These are phyloP conservation scores for Dolomedes plantarius DNA, from an alignment of 2,888 invertebrate species.

Conservation along the genomic window DNA sequence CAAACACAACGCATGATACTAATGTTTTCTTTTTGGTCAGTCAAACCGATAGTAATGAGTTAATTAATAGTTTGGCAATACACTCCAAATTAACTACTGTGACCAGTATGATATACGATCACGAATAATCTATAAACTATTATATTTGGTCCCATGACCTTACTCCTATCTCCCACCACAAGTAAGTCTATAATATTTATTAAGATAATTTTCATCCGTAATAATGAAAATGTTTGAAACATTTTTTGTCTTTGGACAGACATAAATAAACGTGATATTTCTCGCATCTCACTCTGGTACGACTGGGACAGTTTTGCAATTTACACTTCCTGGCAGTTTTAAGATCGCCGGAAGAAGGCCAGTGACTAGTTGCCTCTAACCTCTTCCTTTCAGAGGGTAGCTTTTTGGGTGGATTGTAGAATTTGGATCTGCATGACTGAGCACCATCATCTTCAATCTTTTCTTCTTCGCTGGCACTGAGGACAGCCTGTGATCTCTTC, in stretches of 20 bases:
- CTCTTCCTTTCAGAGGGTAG: not conserved
- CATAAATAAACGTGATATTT: constrained; percentile 19
- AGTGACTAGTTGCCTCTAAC: constrained; percentile 22
- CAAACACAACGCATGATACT: no score
- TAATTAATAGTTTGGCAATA: no score
- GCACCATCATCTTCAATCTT: not conserved
- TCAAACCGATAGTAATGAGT: no score
- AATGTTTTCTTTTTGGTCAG: no score
- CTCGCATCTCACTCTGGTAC: constrained; percentile 17
- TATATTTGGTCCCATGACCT: no score
- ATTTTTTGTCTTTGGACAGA: not conserved
- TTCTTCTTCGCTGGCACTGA: constrained; percentile 10
- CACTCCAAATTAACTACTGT: no score
- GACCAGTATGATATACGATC: no score
- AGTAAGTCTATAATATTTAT: no score
- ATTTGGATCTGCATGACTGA: not conserved
- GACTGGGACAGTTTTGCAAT: constrained; percentile 10
- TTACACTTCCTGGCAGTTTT: constrained; percentile 5
- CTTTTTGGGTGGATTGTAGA: constrained; percentile 12
- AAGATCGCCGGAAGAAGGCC: not conserved
- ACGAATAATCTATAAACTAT: no score
- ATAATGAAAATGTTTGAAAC: constrained; percentile 15
- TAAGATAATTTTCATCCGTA: no score
- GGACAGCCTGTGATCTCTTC: no score
- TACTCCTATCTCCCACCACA: no score